Percentiles rank a stretch among this genome's conserved stretches.
Evolutionary conservation across 2,888 invertebrate species (phyloP).

Genomic region (Athripsodes cinereus): DNA sequence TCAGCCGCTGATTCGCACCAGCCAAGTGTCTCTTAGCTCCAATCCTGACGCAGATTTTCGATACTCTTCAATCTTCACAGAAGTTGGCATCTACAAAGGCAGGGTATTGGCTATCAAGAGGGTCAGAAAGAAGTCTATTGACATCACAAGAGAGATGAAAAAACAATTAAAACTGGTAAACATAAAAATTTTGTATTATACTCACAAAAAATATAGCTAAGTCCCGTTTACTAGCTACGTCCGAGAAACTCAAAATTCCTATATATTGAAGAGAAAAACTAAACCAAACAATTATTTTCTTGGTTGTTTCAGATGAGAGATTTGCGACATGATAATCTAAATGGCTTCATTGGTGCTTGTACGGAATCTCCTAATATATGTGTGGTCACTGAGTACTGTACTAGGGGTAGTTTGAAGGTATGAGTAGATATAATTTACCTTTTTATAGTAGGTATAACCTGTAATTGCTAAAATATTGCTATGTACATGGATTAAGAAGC

Average conservation of each 20-base stretch:
- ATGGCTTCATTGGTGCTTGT: constrained; percentile 87
- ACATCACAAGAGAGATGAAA: constrained; percentile 84
- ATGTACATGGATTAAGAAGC: too few species aligned
- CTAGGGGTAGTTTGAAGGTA: constrained; percentile 86
- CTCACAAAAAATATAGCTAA: too few species aligned
- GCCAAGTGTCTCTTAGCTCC: constrained; percentile 88
- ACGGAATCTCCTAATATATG: constrained; percentile 88
- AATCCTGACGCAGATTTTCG: constrained; percentile 87
- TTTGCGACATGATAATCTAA: constrained; percentile 84
- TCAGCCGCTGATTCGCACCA: constrained; percentile 66
- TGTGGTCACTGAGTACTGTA: constrained; percentile 84
- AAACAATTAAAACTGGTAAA: constrained; percentile 86
- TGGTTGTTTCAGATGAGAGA: constrained; percentile 67
- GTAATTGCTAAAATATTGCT: too few species aligned
- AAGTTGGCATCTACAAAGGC: constrained; percentile 84
- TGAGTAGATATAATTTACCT: too few species aligned
- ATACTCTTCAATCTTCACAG: constrained; percentile 85
- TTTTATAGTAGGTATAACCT: too few species aligned
- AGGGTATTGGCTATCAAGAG: constrained; percentile 82
- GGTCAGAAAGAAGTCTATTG: constrained; percentile 77
- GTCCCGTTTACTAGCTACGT: too few species aligned
- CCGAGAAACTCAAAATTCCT: too few species aligned
- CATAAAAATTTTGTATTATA: too few species aligned
- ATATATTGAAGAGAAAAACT: too few species aligned
- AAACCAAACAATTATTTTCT: too few species aligned